phyloP scores from a whole-genome alignment of 2,113 vertebrate species.

The Bolborhynchus lineola region DNA sequence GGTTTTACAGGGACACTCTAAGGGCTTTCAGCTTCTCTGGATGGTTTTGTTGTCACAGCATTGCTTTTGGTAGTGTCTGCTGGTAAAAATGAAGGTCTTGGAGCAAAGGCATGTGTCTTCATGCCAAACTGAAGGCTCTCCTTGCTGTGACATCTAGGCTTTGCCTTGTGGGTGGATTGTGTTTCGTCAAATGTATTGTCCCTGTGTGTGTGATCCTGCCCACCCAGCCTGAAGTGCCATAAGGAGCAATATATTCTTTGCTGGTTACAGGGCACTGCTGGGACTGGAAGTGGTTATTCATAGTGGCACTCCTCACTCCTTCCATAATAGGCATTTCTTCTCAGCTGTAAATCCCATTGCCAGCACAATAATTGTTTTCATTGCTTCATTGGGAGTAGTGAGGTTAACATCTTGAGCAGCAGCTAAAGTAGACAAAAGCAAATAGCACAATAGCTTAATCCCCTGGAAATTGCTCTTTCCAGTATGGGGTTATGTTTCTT shows the following conservation, averaged over 20 bases:
- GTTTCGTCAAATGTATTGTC: not conserved
- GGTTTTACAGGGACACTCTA: too few species aligned
- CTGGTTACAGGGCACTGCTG: not conserved
- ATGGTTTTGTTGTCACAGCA: not conserved
- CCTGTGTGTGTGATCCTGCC: accelerated
- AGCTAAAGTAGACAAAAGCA: conserved; percentile 9
- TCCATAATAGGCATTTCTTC: not conserved
- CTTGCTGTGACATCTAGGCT: not conserved
- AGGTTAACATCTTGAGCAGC: conserved; percentile 14
- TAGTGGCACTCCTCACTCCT: not conserved
- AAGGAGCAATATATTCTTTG: not conserved
- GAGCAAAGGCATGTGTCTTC: not conserved
- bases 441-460: conserved; percentile 33
- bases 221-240: not conserved
- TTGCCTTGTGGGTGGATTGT: not conserved
- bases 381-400: conserved; percentile 16
- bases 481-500: not conserved
- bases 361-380: conserved; percentile 2
- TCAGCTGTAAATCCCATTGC: not conserved
- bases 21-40: not conserved
- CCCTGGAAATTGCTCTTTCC: conserved; percentile 12
- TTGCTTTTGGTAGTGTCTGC: not conserved
- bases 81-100: not conserved
- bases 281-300: not conserved
- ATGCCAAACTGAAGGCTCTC: not conserved